phyloP scores from a whole-genome alignment of 2,888 invertebrate genomes.

The Crematogaster levior region DNA sequence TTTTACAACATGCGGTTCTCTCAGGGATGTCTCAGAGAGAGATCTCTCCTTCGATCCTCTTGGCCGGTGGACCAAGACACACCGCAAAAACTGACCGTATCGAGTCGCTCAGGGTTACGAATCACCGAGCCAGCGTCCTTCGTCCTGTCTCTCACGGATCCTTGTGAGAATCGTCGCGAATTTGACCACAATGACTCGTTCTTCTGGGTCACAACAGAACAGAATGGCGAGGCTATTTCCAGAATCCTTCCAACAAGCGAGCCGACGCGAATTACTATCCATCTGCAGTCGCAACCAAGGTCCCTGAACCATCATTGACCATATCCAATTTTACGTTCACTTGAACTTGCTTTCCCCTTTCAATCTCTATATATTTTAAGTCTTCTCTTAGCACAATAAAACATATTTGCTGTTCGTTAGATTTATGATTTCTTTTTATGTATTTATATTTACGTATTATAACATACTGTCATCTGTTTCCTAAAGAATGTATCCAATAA shows the following conservation, averaged over 20 bases:
- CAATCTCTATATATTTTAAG: slow-evolving; percentile 15
- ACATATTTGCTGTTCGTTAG: neutral
- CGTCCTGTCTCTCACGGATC: slow-evolving; percentile 62
- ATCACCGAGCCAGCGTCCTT: slow-evolving; percentile 35
- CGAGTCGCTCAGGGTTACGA: slow-evolving; percentile 55
- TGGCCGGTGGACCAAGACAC: slow-evolving; percentile 80
- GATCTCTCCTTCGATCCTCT: slow-evolving; percentile 56
- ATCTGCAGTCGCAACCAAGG: slow-evolving; percentile 5
- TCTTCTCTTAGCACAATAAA: neutral
- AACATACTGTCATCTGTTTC: neutral
- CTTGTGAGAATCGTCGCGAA: slow-evolving; percentile 64
- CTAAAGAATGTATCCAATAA: too few relatives aligned
- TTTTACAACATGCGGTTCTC: slow-evolving; percentile 56
- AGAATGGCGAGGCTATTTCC: slow-evolving; percentile 24
- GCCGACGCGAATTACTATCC: slow-evolving; percentile 19
- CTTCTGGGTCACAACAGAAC: slow-evolving; percentile 47
- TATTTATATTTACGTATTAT: neutral
- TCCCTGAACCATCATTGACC: slow-evolving; percentile 24
- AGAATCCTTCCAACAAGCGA: slow-evolving; percentile 37
- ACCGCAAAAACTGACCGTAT: slow-evolving; percentile 78
- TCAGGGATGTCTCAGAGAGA: slow-evolving; percentile 56
- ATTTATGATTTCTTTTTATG: neutral
- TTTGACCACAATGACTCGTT: slow-evolving; percentile 47
- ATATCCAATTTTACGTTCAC: slow-evolving; percentile 27
- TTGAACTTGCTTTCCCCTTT: slow-evolving; percentile 2